Evolutionary conservation across 2,888 invertebrate genomes (phyloP).

Genomic region (Papilio protenor): DNA sequence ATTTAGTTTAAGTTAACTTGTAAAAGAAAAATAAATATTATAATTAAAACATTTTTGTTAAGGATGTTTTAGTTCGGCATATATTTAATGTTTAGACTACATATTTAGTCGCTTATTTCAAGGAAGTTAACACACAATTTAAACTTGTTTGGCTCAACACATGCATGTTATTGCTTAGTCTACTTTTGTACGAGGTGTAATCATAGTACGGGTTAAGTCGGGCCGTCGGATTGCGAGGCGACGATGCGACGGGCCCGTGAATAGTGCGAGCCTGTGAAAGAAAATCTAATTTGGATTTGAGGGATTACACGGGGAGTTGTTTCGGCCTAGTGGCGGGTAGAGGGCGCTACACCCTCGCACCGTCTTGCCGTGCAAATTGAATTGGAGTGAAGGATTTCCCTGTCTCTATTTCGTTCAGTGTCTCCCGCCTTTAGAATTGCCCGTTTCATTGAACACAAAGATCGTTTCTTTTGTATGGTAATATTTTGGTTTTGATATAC

Average conservation of each 20-base stretch:
- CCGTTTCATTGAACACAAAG: conserved; percentile 14
- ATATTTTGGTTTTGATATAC: conserved; percentile 11
- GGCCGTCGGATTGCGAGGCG: conserved; percentile 59
- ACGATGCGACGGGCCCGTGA: conserved; percentile 65
- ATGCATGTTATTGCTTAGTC: conserved; percentile 24
- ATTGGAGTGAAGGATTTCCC: conserved; percentile 67
- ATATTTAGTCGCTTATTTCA: neutral
- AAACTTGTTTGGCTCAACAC: neutral
- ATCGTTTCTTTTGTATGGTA: conserved; percentile 16
- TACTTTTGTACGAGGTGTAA: conserved; percentile 64
- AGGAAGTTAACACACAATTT: neutral
- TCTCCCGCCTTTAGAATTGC: conserved; percentile 4
- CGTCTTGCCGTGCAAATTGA: conserved; percentile 71
- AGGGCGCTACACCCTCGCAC: conserved; percentile 55
- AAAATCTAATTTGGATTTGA: conserved; percentile 84
- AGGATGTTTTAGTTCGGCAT: too few species aligned
- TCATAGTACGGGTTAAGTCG: conserved; percentile 50
- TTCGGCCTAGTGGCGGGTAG: conserved; percentile 76
- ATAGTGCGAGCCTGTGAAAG: conserved; percentile 78
- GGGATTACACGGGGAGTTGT: conserved; percentile 80
- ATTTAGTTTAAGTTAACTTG: neutral
- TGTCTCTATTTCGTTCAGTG: conserved; percentile 56
- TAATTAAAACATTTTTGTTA: too few species aligned
- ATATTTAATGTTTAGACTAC: neutral
- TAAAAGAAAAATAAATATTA: neutral